Evolutionary conservation across 2,797 vertebrate species (phyloP), one percentile per base, ranked within the genome.

Genomic region (Graptemys geographica): DNA sequence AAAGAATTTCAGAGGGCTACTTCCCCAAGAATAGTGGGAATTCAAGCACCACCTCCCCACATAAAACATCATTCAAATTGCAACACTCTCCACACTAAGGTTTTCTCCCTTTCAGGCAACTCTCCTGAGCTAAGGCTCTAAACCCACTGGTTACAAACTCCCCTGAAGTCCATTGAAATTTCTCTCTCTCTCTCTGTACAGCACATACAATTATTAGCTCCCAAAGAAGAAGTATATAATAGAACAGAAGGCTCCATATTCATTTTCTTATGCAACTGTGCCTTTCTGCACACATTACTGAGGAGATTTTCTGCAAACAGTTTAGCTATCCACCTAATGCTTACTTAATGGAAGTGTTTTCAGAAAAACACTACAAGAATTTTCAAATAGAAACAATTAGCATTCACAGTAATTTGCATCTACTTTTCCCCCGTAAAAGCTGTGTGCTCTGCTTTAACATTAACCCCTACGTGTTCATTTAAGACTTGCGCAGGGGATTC

Each of bases 371-470:
- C 96, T 94, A 92, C 51, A 84, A 95, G 96, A 94, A 96, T 97
- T 97, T 97, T 96, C 96, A 97, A 98, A 97, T 97, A 98, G 97
- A 97, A 98, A 97, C 94, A 97, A 98, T 98, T 98, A 98, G 94
- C 93, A 97, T 96, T 94, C 95, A 89, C 94, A 86, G 92, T 96
- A 97, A 98, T 98, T 98, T 98, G 92, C 96, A 97, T 98, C 95
- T 97, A 81, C 85, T 97, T 97, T 93, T 10, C 95, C 95, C 90
- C 83, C 11, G 87, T 94, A 84, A 97, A 97, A 97, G 91, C 96
- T 94, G 89, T 81, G 55, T 37, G 83, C 84, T 96, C 87, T 96
- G 93, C 83, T 96, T 97, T 94, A 92, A 83, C 82, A 97, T 96
- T 96, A 98, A 95, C 94, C 89, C 97, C 85, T 95, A 89, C 89